Base-by-base conservation (phyloP, 2,888 invertebrate species). In the Trachelus tabidus region DNA sequence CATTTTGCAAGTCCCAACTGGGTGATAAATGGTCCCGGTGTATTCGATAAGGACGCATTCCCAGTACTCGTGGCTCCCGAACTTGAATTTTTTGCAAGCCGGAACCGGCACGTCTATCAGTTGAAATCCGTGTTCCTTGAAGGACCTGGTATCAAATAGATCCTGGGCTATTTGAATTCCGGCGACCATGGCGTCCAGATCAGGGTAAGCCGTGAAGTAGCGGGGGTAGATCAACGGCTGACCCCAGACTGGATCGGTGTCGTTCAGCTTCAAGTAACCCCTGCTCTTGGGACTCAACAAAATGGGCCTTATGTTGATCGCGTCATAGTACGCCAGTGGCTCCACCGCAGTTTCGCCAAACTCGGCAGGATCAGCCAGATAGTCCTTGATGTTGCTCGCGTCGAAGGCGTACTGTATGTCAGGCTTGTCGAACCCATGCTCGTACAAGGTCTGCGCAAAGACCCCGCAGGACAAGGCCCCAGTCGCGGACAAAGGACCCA, bases 191-290 rank as follows among this genome's bases (percentile, higher is more conserved):
- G 93, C 92, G 75, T 94, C 92, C 11, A 95, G 82, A 87, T 97
- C 96, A 75, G 94, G 92, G 83, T 93, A 92, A n/a, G 93, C 93
- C 0, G 93, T 93, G 78, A 95, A 95, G 77, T 94, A 95, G 83
- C 94, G 94, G 0, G 97, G 94, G 86, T 95, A 95, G 82, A 97
- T 95, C 77, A 95, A 90, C 0, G 97, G 97, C 75, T 93, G 93
- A 0, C 96, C 95, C 87, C 94, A 94, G 76, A 94, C 87, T 0
- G 97, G 97, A 92, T 97, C 94, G 0, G 94, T 94, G 0, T 93
- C 92, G 84, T 95, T 95, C 1, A 97, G 90, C 79, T 92, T 86
- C 23, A 96, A 88, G 75, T 91, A 92, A 0, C 96, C 96, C 89
- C 94, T 92, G 83, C 95, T 95, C 87, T 93, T 93, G 0, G 95